phyloP scores from a whole-genome alignment of 2,797 vertebrate genomes.

The Anabas testudineus region DNA sequence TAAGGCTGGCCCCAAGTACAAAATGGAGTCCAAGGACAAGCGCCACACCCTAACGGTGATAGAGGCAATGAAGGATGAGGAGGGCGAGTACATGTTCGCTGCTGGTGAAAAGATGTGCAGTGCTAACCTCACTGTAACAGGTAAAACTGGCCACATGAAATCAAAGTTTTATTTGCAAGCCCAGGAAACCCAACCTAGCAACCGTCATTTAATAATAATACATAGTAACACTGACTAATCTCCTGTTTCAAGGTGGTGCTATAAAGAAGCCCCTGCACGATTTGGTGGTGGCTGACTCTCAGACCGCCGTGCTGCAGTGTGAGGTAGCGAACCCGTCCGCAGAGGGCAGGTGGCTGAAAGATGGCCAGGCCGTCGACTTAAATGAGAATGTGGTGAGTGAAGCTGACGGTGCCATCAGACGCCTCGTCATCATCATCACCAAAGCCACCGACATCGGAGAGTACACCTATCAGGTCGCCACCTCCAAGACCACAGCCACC shows the following conservation, averaged over 20 bases:
- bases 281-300: constrained; percentile 93
- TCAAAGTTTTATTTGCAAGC: background rate
- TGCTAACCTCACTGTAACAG: constrained; percentile 92
- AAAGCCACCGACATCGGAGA: constrained; percentile 92
- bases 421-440: constrained; percentile 88
- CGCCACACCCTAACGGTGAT: constrained; percentile 90
- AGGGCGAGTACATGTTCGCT: constrained; percentile 93
- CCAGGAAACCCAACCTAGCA: background rate
- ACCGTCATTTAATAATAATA: background rate
- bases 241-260: constrained; percentile 88
- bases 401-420: constrained; percentile 86
- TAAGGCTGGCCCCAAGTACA: constrained; percentile 89
- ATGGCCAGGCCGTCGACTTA: constrained; percentile 85
- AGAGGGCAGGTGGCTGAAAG: constrained; percentile 92
- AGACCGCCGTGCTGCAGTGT: constrained; percentile 92
- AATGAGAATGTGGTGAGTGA: constrained; percentile 87
- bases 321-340: constrained; percentile 93
- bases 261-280: constrained; percentile 94
- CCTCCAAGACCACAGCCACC: constrained; percentile 94
- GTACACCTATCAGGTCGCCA: constrained; percentile 95
- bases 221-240: background rate
- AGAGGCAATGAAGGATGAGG: constrained; percentile 97
- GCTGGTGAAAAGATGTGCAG: constrained; percentile 95
- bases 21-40: constrained; percentile 91
- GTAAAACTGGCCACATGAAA: constrained; percentile 65